Evolutionary conservation across 2,113 vertebrate species (phyloP), one percentile per base, ranked within the genome.

Genomic region (Dasyprocta punctata): DNA sequence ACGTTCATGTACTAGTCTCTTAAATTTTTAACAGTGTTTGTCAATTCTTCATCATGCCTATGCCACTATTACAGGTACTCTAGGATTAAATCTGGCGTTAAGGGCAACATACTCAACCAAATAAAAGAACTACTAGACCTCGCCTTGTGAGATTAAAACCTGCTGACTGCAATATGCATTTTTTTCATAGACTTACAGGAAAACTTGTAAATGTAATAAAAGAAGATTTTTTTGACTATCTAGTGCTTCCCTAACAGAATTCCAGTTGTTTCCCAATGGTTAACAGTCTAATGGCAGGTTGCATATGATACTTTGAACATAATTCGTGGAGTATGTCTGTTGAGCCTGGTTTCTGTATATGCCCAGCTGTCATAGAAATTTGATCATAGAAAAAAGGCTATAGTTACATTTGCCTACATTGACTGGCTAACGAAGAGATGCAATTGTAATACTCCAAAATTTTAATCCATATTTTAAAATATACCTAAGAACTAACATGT

Each of bases 391-490:
- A 67, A 60, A 94, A 89, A 96, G 33, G 7, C 65, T 82, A 1
- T 26, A 82, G 47, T 78, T 92, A 73, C 11, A n/a, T 92, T 92
- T 92, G 33, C 38, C 56, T 86, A 63, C 83, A 92, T 7, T 91
- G 20, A 0, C 92, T 95, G 44, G 14, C 60, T 93, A 81, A 92
- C 85, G 86, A 93, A 97, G 84, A 94, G 52, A 92, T 92, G 17
- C 9, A 90, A 28, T 94, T 60, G 24, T 86, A 86, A 26, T 61
- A 71, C 41, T 90, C 7, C 30, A 95, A 65, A 90, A 56, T 94
- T 90, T 73, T 94, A 86, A 65, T 92, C n/a, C 19, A 3, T 88
- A 71, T 95, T 96, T 97, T 93, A 82, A 97, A 97, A 95, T 78
- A 71, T 9, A 69, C 65, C 12, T 61, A 87, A 94, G 24, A 91